Evolutionary conservation across 2,888 invertebrate species (phyloP).

Genomic region (Leucania comma): DNA sequence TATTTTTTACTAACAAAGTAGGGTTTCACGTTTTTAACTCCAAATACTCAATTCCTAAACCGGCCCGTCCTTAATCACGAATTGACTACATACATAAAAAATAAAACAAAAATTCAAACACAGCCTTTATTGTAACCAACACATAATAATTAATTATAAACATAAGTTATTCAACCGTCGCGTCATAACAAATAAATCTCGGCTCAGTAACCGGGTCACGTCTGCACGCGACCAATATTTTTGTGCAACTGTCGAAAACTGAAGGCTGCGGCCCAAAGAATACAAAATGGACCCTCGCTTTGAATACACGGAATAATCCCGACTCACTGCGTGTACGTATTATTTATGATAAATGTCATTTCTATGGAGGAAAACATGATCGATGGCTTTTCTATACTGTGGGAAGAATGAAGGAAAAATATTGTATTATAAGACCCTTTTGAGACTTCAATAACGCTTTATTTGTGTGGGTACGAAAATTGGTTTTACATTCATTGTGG

Average conservation of each 20-base stretch:
- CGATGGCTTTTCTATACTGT: constrained; percentile 48
- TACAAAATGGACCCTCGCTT: constrained; percentile 57
- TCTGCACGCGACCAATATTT: constrained; percentile 48
- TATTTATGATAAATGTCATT: constrained; percentile 53
- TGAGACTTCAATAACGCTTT: constrained; percentile 8
- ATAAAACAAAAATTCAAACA: not conserved
- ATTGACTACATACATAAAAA: not conserved
- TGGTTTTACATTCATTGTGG: not conserved
- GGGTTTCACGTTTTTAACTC: too few relatives aligned
- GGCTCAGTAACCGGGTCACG: constrained; percentile 48
- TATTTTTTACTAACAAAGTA: too few relatives aligned
- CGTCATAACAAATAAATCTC: constrained; percentile 47
- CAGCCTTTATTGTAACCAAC: constrained; percentile 1
- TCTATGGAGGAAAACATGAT: constrained; percentile 48
- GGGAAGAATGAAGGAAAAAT: constrained; percentile 12
- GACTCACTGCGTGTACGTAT: constrained; percentile 26
- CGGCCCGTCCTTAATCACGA: not conserved
- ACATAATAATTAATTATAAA: constrained; percentile 16
- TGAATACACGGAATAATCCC: constrained; percentile 54
- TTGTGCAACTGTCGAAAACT: constrained; percentile 43
- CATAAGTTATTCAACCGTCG: constrained; percentile 22
- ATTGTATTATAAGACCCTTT: constrained; percentile 13
- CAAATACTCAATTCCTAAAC: too few relatives aligned
- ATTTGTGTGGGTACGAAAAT: constrained; percentile 15
- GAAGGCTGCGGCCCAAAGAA: constrained; percentile 29